A percentile compares a stretch with the other conserved stretches of the same genome.
These are phyloP conservation scores for Pemphigus obesinymphae DNA, from an alignment of 1,140 invertebrate species.

Conservation along the genomic window DNA sequence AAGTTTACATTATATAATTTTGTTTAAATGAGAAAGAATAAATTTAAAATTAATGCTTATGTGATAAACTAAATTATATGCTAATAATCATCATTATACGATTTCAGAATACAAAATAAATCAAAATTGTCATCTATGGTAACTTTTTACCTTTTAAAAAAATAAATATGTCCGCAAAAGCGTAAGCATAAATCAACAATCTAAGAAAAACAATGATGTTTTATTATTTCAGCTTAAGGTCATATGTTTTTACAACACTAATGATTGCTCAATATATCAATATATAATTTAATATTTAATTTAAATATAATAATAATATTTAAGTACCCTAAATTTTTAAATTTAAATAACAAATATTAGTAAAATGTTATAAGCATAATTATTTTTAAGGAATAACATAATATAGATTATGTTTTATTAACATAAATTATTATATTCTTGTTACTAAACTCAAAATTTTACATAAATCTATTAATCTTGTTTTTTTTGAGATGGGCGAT, in stretches of 20 bases:
- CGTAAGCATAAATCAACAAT: background rate
- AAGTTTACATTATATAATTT: too few relatives aligned
- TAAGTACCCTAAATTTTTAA: conserved; percentile 14
- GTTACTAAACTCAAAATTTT: background rate
- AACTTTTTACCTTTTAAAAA: conserved; percentile 1
- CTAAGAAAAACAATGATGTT: background rate
- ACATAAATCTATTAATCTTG: background rate
- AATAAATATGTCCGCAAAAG: conserved; percentile 11
- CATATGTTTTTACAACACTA: background rate
- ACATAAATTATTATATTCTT: background rate
- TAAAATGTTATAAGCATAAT: background rate
- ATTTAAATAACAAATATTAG: background rate
- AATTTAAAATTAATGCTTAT: background rate
- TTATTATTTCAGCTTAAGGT: background rate
- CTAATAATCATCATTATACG: background rate
- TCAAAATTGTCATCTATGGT: background rate
- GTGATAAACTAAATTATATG: background rate
- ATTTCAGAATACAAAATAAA: background rate
- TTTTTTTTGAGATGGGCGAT: background rate
- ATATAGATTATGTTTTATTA: background rate
- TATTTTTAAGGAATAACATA: conserved; percentile 5
- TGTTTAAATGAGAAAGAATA: too few relatives aligned
- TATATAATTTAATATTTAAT: background rate
- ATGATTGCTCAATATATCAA: background rate
- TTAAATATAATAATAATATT: background rate